Conservation (phyloP, 2,888 invertebrate species). For the Acrobasis suavella region DNA sequence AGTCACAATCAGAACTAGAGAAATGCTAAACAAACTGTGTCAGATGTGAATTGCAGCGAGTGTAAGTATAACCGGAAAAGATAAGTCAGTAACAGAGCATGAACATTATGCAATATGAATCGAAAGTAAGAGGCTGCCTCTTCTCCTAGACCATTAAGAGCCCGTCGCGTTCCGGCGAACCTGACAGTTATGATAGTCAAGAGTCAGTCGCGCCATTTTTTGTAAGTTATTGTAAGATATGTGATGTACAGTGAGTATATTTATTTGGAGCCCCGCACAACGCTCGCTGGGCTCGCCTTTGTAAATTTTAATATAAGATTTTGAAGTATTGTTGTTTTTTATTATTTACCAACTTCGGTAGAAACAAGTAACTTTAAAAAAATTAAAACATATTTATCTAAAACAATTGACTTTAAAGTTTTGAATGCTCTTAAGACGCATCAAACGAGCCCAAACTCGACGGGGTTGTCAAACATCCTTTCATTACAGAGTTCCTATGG, state of each 20-base stretch:
- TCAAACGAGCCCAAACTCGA: too few relatives aligned
- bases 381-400: too few relatives aligned
- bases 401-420: too few relatives aligned
- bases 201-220: constrained; percentile 80
- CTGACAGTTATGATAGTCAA: constrained; percentile 53
- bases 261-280: constrained; percentile 24
- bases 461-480: too few relatives aligned
- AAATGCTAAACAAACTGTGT: not conserved
- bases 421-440: too few relatives aligned
- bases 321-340: constrained; percentile 57
- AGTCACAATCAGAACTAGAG: not conserved
- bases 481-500: too few relatives aligned
- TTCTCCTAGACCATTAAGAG: constrained; percentile 30
- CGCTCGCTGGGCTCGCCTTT: constrained; percentile 27
- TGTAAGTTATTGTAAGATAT: constrained; percentile 39
- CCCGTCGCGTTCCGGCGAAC: constrained; percentile 50
- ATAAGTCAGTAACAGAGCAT: constrained; percentile 27
- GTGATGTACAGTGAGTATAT: constrained; percentile 40
- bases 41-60: not conserved
- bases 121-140: constrained; percentile 28
- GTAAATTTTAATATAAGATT: constrained; percentile 57
- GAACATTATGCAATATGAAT: constrained; percentile 12
- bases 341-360: constrained; percentile 21
- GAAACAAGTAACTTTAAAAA: too few relatives aligned
- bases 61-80: not conserved